phyloP scores from a whole-genome alignment of 2,113 vertebrate species.

The Irena cyanogastra region DNA sequence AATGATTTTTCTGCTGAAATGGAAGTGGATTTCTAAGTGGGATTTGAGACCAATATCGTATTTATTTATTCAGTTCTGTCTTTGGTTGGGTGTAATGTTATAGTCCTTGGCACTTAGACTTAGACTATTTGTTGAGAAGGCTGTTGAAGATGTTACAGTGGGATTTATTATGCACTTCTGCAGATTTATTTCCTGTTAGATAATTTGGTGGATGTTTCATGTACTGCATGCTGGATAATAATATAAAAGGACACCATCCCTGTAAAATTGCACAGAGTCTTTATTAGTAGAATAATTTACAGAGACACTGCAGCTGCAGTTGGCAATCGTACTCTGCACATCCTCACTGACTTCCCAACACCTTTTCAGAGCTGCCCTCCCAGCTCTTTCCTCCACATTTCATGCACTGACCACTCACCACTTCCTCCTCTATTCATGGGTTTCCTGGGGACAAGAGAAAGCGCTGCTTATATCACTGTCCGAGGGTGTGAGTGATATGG shows the following conservation, averaged over 20 bases:
- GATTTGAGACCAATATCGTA: not conserved
- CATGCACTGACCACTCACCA: not conserved
- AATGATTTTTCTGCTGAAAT: not conserved
- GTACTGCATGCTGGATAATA: not conserved
- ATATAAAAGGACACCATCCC: not conserved
- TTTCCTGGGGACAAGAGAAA: not conserved
- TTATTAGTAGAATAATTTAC: conserved; percentile 15
- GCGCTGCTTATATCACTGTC: not conserved
- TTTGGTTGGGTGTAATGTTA: not conserved
- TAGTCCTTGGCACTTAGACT: not conserved
- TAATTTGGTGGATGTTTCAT: conserved; percentile 19
- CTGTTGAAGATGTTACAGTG: not conserved
- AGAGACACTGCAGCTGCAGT: not conserved
- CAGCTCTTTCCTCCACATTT: not conserved
- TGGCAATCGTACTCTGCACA: not conserved
- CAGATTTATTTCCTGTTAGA: conserved; percentile 38
- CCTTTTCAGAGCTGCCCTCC: not conserved
- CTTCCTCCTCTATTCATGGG: not conserved
- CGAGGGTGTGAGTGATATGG: not conserved
- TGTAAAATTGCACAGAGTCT: not conserved
- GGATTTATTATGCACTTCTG: conserved; percentile 30
- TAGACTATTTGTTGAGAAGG: not conserved
- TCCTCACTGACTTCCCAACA: not conserved
- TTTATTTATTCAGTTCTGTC: conserved; percentile 27
- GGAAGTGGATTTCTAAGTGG: not conserved